phyloP scores from a whole-genome alignment of 1,140 invertebrate genomes.

The Asbolus verrucosus region DNA sequence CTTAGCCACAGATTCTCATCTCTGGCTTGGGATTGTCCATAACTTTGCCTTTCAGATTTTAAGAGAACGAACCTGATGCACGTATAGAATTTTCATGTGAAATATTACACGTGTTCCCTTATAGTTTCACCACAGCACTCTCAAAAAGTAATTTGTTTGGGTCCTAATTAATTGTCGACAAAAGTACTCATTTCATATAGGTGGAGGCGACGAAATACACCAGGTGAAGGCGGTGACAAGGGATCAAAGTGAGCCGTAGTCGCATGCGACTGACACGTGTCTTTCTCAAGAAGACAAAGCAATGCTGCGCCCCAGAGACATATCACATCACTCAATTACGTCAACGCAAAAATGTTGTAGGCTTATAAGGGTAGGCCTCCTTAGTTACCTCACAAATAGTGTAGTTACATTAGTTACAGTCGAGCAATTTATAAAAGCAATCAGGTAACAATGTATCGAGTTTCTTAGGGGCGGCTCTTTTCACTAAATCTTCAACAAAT shows the following conservation, averaged over 20 bases:
- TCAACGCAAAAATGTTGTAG: conserved; percentile 13
- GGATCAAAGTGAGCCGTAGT: conserved; percentile 17
- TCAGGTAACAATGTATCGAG: too few relatives aligned
- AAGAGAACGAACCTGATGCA: conserved; percentile 33
- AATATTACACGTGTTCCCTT: conserved; percentile 33
- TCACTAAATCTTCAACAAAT: too few relatives aligned
- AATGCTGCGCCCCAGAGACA: conserved; percentile 27
- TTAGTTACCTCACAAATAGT: not conserved
- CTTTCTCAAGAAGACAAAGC: conserved; percentile 35
- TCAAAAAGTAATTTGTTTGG: too few relatives aligned
- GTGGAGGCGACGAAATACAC: not conserved
- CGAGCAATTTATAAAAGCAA: too few relatives aligned
- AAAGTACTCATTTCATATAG: not conserved
- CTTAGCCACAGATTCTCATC: conserved; percentile 42
- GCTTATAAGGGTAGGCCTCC: not conserved
- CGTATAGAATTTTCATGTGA: conserved; percentile 25
- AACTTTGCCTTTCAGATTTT: conserved; percentile 40
- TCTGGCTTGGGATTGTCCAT: conserved; percentile 19
- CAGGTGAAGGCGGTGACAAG: not conserved
- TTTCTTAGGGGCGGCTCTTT: too few relatives aligned
- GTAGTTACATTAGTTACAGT: too few relatives aligned
- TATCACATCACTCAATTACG: conserved; percentile 18
- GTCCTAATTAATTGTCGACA: not conserved
- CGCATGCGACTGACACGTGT: conserved; percentile 28
- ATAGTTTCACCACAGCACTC: not conserved